These are phyloP conservation scores for Tenodera sinensis DNA, from an alignment of 2,888 invertebrate genomes.

Conservation along the genomic window DNA sequence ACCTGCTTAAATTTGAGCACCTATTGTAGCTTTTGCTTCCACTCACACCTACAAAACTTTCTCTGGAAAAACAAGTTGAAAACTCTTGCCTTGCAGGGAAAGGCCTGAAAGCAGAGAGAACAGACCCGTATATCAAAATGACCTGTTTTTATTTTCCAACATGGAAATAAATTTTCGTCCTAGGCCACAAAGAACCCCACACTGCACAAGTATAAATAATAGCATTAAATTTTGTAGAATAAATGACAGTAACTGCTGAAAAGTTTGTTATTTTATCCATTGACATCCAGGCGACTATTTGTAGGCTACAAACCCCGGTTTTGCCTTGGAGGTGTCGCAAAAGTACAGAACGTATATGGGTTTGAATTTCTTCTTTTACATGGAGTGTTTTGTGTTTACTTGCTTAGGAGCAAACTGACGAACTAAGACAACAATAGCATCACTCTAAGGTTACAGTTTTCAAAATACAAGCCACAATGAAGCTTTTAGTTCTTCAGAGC, in stretches of 20 bases:
- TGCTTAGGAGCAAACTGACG: too few relatives aligned
- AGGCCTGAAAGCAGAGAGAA: neutral
- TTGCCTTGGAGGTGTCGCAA: neutral
- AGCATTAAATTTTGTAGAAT: neutral
- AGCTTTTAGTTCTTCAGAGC: too few relatives aligned
- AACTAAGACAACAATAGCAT: too few relatives aligned
- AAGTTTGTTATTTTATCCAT: neutral
- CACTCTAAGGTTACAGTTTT: too few relatives aligned
- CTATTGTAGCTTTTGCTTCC: neutral
- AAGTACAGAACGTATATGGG: neutral
- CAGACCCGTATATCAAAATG: neutral
- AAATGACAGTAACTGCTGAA: neutral
- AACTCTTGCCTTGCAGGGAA: neutral
- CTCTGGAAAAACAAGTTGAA: neutral
- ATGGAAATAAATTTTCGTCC: neutral
- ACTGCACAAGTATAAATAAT: neutral
- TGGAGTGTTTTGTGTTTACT: too few relatives aligned
- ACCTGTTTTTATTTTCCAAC: neutral
- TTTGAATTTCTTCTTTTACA: too few relatives aligned
- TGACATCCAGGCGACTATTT: neutral
- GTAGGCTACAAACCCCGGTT: neutral
- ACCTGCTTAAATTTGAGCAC: neutral
- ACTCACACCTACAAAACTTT: neutral
- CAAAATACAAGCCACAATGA: too few relatives aligned
- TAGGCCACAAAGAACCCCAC: neutral